Evolutionary conservation across 2,888 invertebrate species (phyloP).

Genomic region (Sinohyriopsis cumingii): DNA sequence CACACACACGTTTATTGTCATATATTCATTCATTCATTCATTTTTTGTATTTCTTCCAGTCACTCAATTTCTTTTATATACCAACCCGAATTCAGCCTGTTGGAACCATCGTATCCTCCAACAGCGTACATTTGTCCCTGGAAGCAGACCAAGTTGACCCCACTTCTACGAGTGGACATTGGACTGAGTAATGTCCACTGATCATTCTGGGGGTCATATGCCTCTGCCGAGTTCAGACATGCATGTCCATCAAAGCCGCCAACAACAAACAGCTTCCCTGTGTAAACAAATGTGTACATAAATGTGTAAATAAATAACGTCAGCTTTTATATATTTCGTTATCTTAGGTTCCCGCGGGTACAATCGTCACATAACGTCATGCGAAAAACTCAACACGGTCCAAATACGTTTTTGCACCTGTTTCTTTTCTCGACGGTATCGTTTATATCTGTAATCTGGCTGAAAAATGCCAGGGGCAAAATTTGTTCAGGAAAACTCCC

Average conservation of each 20-base stretch:
- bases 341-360: too few species aligned
- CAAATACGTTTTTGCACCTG: too few species aligned
- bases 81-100: constrained; percentile 80
- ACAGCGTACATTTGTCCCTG: constrained; percentile 82
- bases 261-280: constrained; percentile 81
- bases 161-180: constrained; percentile 84
- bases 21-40: too few species aligned
- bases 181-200: constrained; percentile 82
- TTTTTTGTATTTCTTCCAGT: not conserved
- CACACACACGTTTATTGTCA: too few species aligned
- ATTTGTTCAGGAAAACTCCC: too few species aligned
- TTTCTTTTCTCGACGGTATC: too few species aligned
- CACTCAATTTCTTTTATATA: constrained; percentile 10
- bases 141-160: constrained; percentile 82
- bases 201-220: constrained; percentile 80
- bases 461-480: too few species aligned
- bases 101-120: constrained; percentile 86
- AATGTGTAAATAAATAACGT: not conserved
- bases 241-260: constrained; percentile 88
- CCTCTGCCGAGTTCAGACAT: constrained; percentile 83
- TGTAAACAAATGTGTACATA: not conserved
- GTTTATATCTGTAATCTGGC: too few species aligned
- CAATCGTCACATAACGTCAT: too few species aligned
- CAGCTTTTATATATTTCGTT: not conserved
- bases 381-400: too few species aligned